Base-by-base conservation (phyloP, 2,113 vertebrate genomes). In the Vulpes ferrilata region DNA sequence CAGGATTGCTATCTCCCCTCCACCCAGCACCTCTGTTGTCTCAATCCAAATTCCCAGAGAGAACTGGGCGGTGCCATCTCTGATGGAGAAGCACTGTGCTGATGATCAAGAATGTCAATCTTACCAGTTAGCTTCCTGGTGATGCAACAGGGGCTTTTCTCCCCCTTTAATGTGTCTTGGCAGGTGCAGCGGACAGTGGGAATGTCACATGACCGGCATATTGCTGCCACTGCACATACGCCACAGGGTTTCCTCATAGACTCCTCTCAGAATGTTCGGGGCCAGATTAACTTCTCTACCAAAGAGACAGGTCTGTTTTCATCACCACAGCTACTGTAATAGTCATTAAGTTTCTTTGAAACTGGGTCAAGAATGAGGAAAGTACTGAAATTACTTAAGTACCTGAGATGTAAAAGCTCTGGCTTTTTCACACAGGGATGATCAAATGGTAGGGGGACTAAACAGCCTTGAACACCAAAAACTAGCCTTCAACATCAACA, bases 151-250 rank as follows among this genome's bases (percentile, higher is more conserved):
- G 35, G 32, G 5, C 62, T 89, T 55, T 94, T 83, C 53, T 93
- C 85, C 76, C 59, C 79, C 55, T 83, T 80, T 43, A 73, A 62
- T 93, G 19, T 97, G 53, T 98, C 55, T 97, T 51, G 86, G 83
- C 96, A 99, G 99, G 99, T 99, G 64, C 99, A 99, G 98, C 99
- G 99, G 98, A 99, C 98, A 0, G 98, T 99, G 0, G 99, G 99
- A 5, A 96, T 99, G 1, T 99, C 98, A 93, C 98, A 98, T 19
- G 98, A 98, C 97, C 98, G 99, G 89, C 98, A 99, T 69, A 97
- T 99, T 96, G 98, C 99, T 30, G 99, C 99, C 76, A 99, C 98
- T 0, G 98, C 99, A 0, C 99, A 99, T 0, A 98, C 99, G 13
- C 99, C 99, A 25, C 98, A 95, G 0, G 99, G 99, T 43, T 82